Base-by-base conservation (phyloP, 1,140 invertebrate genomes). In the Drosophila busckii region DNA sequence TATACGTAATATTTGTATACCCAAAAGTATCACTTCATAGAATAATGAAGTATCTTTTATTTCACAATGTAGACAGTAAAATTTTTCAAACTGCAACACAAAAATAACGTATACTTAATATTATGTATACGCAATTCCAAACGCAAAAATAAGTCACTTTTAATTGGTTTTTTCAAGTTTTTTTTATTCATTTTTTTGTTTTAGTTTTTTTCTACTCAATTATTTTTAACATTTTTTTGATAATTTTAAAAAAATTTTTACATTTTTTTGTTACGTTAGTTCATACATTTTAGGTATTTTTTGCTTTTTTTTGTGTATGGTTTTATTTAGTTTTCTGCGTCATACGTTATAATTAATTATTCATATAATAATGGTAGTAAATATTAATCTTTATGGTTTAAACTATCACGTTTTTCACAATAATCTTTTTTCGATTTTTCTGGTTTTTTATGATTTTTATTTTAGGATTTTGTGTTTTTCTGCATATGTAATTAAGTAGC, bases 341-440 rank as follows among this genome's bases (percentile, higher is more conserved):
- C 53, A 59, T 66, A 50, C 59, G 32, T 66, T 80, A 82, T 65
- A 82, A 73, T 75, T 73, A 80, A 80, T 80, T 80, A 80, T 80
- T 80, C 71, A 80, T 80, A 80, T 80, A 80, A 80, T 80, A 82
- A 80, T 80, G 82, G 70, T 73, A 73, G 75, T 80, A 80, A 80
- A 82, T 75, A 80, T 80, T 80, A 80, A 78, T 73, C 69, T 82
- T 82, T 80, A 80, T 75, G 75, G 75, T 80, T 80, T 80, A 80
- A 82, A 82, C 75, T 80, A 80, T 80, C 75, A 80, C 75, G 75
- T 69, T 80, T 82, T 82, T 80, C 75, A 82, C 75, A 82, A 68
- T 73, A 61, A 82, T 82, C 69, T 46, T 73, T 78, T 61, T 64
- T 73, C 44, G 41, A 40, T 31, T 45, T 73, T 41, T 54, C 41